These are phyloP conservation scores for Erebia epiphron DNA, from an alignment of 2,888 invertebrate species.

Conservation along the genomic window DNA sequence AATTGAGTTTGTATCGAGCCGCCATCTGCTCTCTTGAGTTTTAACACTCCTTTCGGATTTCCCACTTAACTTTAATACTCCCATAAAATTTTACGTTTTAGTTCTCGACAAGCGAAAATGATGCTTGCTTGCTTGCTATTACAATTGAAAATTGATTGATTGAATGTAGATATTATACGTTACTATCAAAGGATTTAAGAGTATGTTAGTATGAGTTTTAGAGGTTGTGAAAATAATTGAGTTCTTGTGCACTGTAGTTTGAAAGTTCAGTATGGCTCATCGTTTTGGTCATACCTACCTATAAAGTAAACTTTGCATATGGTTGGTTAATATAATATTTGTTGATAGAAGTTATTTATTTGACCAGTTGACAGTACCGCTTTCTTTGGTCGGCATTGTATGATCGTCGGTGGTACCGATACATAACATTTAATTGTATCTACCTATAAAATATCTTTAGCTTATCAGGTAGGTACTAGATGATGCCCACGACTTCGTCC, in stretches of 20 bases:
- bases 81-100: slow-evolving; percentile 74
- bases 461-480: too few relatives aligned
- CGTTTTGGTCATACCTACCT: slow-evolving; percentile 35
- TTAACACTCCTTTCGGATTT: slow-evolving; percentile 80
- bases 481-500: too few relatives aligned
- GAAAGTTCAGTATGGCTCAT: slow-evolving; percentile 57
- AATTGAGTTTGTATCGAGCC: slow-evolving; percentile 80
- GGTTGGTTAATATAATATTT: slow-evolving; percentile 77
- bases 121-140: slow-evolving; percentile 48
- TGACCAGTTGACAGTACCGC: slow-evolving; percentile 64
- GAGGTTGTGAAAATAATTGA: slow-evolving; percentile 54
- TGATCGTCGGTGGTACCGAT: slow-evolving; percentile 61
- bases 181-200: slow-evolving; percentile 63
- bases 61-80: slow-evolving; percentile 80
- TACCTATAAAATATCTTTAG: too few relatives aligned
- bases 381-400: slow-evolving; percentile 54
- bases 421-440: slow-evolving; percentile 35
- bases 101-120: slow-evolving; percentile 47
- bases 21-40: slow-evolving; percentile 70
- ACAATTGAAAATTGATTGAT: slow-evolving; percentile 53
- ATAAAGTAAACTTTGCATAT: slow-evolving; percentile 51
- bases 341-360: slow-evolving; percentile 76
- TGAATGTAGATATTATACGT: slow-evolving; percentile 53
- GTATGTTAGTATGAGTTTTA: slow-evolving; percentile 57
- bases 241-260: slow-evolving; percentile 52